A percentile compares a stretch with the other conserved stretches of the same genome.
Evolutionary conservation across 2,888 invertebrate species (phyloP).

Genomic region (Archaeoteleia sp.): DNA sequence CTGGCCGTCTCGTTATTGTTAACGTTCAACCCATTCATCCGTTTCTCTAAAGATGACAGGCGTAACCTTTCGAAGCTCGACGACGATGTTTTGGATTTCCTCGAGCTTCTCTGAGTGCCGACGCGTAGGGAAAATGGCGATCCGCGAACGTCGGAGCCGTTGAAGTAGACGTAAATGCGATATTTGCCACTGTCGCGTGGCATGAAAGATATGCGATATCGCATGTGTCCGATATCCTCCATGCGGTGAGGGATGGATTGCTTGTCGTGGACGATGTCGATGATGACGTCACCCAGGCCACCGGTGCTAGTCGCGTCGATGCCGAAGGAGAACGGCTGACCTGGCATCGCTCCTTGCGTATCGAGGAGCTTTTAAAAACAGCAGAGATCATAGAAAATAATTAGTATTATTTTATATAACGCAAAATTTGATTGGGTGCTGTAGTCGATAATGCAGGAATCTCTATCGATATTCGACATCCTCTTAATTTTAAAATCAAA

Average conservation of each 20-base stretch:
- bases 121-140: slow-evolving; percentile 92
- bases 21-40: slow-evolving; percentile 66
- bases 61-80: slow-evolving; percentile 47
- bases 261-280: slow-evolving; percentile 94
- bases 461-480: too few species aligned
- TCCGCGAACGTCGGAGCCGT: slow-evolving; percentile 87
- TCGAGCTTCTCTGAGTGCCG: slow-evolving; percentile 81
- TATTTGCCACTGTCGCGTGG: slow-evolving; percentile 88
- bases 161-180: slow-evolving; percentile 93
- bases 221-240: slow-evolving; percentile 84
- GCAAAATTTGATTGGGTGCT: too few species aligned
- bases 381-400: not conserved
- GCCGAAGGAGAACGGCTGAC: slow-evolving; percentile 90
- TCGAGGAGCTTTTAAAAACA: slow-evolving; percentile 76
- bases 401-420: too few species aligned
- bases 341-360: slow-evolving; percentile 87
- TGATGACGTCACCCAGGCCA: slow-evolving; percentile 89
- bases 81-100: slow-evolving; percentile 63
- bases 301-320: slow-evolving; percentile 85
- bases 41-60: slow-evolving; percentile 66
- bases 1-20: slow-evolving; percentile 56
- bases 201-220: slow-evolving; percentile 86
- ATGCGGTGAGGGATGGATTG: slow-evolving; percentile 88
- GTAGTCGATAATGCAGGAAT: too few species aligned
- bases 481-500: too few species aligned